Evolutionary conservation across 2,797 vertebrate genomes (phyloP).

Genomic region (Onychomys leucogaster): DNA sequence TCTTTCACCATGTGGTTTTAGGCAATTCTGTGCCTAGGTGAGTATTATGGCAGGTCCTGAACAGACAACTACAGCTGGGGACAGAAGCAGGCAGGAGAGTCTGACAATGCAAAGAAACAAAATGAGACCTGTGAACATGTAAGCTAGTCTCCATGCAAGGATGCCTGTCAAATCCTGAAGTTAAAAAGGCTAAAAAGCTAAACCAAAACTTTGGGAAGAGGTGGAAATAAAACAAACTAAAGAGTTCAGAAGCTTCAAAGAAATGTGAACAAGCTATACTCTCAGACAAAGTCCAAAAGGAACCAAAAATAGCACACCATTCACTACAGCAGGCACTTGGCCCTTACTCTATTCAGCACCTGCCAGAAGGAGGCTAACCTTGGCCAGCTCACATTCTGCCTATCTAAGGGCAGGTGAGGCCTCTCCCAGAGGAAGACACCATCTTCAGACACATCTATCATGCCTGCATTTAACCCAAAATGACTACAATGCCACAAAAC

Average conservation of each 20-base stretch:
- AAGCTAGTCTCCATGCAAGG: neutral
- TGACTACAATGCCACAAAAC: neutral
- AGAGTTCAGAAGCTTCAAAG: neutral
- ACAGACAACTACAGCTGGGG: neutral
- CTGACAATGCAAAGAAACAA: neutral
- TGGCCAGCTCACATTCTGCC: neutral
- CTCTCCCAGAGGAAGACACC: neutral
- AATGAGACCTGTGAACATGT: neutral
- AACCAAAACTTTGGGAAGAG: neutral
- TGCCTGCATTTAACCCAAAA: neutral
- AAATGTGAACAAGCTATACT: neutral
- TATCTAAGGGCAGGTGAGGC: neutral
- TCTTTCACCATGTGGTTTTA: neutral
- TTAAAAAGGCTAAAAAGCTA: constrained; percentile 45
- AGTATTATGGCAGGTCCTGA: neutral
- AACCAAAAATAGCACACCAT: neutral
- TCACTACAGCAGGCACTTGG: neutral
- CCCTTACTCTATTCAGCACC: neutral
- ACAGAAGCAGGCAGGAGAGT: neutral
- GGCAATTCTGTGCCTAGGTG: neutral
- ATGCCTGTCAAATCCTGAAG: neutral
- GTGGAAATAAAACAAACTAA: neutral
- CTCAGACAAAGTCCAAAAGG: neutral
- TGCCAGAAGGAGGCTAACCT: neutral
- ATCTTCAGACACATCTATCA: neutral